These are phyloP conservation scores for Cricetomys ansorgei DNA, from an alignment of 2,113 vertebrate genomes.

Conservation along the genomic window DNA sequence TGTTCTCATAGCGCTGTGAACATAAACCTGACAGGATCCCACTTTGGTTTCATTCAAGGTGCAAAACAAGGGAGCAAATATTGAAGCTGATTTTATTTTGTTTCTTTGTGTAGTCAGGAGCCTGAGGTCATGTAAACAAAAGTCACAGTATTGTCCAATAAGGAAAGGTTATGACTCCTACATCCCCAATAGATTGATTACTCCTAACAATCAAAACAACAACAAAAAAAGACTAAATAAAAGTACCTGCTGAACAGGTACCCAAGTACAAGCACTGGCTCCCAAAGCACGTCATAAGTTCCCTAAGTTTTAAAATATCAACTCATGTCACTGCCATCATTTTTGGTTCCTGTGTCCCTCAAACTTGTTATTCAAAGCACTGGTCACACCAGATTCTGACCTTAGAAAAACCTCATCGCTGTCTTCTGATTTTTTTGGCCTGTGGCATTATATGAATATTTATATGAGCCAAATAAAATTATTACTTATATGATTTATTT, in stretches of 20 bases:
- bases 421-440: not conserved
- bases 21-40: not conserved
- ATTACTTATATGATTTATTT: constrained; percentile 28
- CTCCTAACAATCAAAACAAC: not conserved
- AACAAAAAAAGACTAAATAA: not conserved
- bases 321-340: not conserved
- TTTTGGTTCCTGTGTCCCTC: not conserved
- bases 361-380: not conserved
- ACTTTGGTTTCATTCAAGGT: not conserved
- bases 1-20: not conserved
- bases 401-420: not conserved
- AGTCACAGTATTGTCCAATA: not conserved
- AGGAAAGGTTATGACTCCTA: not conserved
- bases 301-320: not conserved
- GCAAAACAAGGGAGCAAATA: not conserved
- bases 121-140: not conserved
- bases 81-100: constrained; percentile 25
- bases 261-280: not conserved
- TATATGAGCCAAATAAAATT: constrained; percentile 12
- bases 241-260: not conserved
- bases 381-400: constrained; percentile 20
- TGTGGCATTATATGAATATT: not conserved
- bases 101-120: not conserved
- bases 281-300: not conserved
- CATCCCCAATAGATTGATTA: not conserved